These are phyloP conservation scores for Cephus sareptanus DNA, from an alignment of 2,888 invertebrate genomes.

Conservation along the genomic window DNA sequence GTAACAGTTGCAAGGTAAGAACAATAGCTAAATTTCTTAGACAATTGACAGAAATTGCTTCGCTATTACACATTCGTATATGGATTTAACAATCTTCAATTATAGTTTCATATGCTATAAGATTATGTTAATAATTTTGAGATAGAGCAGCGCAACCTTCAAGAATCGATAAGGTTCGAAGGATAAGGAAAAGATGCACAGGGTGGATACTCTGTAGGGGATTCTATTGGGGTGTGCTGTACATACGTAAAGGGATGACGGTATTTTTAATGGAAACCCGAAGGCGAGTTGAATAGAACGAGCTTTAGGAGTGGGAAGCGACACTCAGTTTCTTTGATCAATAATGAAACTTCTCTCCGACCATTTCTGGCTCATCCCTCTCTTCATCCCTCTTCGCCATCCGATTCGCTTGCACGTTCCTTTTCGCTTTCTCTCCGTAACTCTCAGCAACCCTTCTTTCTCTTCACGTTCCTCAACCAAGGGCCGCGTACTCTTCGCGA, in stretches of 20 bases:
- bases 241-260: slow-evolving; percentile 19
- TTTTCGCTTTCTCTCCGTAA: slow-evolving; percentile 17
- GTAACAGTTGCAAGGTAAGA: neutral
- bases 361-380: slow-evolving; percentile 9
- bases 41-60: neutral
- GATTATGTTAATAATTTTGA: neutral
- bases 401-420: slow-evolving; percentile 17
- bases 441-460: neutral
- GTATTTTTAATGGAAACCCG: slow-evolving; percentile 47
- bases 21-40: neutral
- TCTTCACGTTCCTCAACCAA: slow-evolving; percentile 13
- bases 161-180: neutral
- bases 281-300: slow-evolving; percentile 44
- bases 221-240: neutral
- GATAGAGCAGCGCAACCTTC: neutral
- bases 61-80: neutral
- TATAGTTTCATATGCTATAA: neutral
- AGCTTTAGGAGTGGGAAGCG: slow-evolving; percentile 38
- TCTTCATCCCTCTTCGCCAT: slow-evolving; percentile 22
- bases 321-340: slow-evolving; percentile 54
- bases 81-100: neutral
- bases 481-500: slow-evolving; percentile 25
- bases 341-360: slow-evolving; percentile 46
- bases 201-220: neutral
- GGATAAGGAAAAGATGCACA: neutral